Conservation (phyloP, 2,888 invertebrate species). For the Adelphocoris suturalis region DNA sequence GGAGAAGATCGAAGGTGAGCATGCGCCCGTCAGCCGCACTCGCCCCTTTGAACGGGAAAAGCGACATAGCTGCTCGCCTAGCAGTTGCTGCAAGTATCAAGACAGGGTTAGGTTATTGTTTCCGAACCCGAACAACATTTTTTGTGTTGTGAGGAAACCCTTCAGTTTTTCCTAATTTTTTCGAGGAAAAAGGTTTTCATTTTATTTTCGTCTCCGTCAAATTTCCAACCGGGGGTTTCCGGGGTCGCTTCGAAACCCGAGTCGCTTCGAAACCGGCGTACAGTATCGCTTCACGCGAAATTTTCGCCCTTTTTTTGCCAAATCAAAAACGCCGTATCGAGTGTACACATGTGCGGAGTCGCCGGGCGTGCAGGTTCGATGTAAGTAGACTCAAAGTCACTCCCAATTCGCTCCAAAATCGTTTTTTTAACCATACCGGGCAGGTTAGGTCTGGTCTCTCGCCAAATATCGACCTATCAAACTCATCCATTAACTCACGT, state of each 20-base stretch:
- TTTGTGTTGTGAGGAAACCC: neutral
- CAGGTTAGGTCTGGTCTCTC: slow-evolving; percentile 49
- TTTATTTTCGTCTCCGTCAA: no score
- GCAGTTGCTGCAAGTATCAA: slow-evolving; percentile 65
- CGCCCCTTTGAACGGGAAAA: slow-evolving; percentile 8
- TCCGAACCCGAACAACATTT: neutral
- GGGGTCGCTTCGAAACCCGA: neutral
- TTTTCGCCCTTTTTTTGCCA: neutral
- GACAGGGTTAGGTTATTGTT: slow-evolving; percentile 53
- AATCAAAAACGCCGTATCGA: neutral
- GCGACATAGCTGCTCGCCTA: slow-evolving; percentile 38
- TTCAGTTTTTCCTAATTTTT: neutral
- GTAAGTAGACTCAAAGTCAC: slow-evolving; percentile 54
- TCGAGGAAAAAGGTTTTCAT: neutral
- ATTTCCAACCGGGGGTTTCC: no score
- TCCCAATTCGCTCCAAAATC: neutral
- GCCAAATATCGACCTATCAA: neutral
- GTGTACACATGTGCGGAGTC: neutral
- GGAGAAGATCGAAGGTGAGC: slow-evolving; percentile 62
- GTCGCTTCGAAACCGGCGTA: neutral
- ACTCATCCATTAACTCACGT: neutral
- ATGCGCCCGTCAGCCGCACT: slow-evolving; percentile 30
- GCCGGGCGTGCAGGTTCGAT: slow-evolving; percentile 62
- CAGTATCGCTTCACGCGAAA: neutral
- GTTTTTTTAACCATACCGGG: slow-evolving; percentile 10